Percentiles rank a stretch among this genome's conserved stretches.
These are phyloP conservation scores for Cephus runcator DNA, from an alignment of 2,888 invertebrate species.

Conservation along the genomic window DNA sequence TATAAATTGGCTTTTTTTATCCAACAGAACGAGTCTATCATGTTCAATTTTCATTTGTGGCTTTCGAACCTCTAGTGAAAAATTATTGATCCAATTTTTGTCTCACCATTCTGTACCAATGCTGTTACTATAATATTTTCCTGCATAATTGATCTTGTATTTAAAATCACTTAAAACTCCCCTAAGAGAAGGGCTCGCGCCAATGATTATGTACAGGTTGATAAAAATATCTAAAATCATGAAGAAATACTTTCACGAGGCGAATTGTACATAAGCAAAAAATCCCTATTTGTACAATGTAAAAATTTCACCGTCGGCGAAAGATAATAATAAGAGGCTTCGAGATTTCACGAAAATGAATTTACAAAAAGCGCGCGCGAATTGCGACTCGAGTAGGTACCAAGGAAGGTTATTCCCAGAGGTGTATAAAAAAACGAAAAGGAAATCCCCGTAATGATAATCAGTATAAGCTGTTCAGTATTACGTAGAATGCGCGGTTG, in stretches of 20 bases:
- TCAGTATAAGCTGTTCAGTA: slow-evolving; percentile 18
- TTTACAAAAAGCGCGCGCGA: not conserved
- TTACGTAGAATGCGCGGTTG: slow-evolving; percentile 15
- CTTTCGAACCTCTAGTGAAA: not conserved
- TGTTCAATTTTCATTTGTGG: not conserved
- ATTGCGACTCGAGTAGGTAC: not conserved
- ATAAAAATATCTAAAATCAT: not conserved
- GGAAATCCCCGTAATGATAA: not conserved
- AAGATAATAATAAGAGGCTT: not conserved
- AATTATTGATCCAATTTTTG: not conserved
- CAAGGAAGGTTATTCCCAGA: not conserved
- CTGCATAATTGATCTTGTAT: not conserved
- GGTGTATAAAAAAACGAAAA: not conserved
- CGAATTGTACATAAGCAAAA: not conserved
- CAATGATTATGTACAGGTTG: not conserved
- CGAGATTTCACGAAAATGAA: not conserved
- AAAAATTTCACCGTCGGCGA: not conserved
- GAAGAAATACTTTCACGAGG: not conserved
- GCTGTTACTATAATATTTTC: not conserved
- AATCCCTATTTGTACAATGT: not conserved
- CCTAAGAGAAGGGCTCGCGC: not conserved
- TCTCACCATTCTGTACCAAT: not conserved
- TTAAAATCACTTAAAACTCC: not conserved
- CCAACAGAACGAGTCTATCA: not conserved
- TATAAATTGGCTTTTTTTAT: not conserved